These are phyloP conservation scores for Nematolebias whitei DNA, from an alignment of 2,113 vertebrate genomes.

Conservation along the genomic window DNA sequence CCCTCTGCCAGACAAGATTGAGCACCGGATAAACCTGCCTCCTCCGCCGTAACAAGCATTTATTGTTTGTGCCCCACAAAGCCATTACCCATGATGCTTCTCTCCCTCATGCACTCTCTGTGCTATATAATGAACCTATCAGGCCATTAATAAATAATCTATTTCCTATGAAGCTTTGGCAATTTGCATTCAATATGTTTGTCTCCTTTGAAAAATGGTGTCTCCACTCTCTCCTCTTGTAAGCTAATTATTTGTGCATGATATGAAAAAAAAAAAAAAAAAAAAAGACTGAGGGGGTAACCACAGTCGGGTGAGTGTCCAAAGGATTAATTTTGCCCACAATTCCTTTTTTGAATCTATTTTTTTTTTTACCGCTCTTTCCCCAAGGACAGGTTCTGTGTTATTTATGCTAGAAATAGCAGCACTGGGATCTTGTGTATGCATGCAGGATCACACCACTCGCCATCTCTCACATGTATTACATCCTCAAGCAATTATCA, in stretches of 20 bases:
- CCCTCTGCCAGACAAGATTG: constrained; percentile 69
- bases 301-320: constrained; percentile 70
- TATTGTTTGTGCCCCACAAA: constrained; percentile 79
- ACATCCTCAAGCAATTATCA: constrained; percentile 76
- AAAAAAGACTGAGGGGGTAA: constrained; percentile 60
- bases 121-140: constrained; percentile 80
- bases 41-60: constrained; percentile 76
- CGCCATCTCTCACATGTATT: constrained; percentile 73
- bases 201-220: constrained; percentile 83
- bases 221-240: constrained; percentile 68
- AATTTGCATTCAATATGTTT: constrained; percentile 86
- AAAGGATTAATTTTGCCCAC: constrained; percentile 79
- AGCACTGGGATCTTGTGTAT: constrained; percentile 58
- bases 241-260: constrained; percentile 83
- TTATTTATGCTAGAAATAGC: constrained; percentile 76
- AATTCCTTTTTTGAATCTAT: constrained; percentile 72
- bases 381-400: constrained; percentile 70
- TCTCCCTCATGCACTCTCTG: constrained; percentile 42
- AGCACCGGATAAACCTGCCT: constrained; percentile 75
- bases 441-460: constrained; percentile 63
- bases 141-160: constrained; percentile 86
- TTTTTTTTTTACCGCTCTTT: constrained; percentile 71
- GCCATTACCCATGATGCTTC: constrained; percentile 81
- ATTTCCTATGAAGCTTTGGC: constrained; percentile 83
- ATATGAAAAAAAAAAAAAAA: constrained; percentile 65